Evolutionary conservation across 2,888 invertebrate species (phyloP).

Genomic region (Cremastinae sp.): DNA sequence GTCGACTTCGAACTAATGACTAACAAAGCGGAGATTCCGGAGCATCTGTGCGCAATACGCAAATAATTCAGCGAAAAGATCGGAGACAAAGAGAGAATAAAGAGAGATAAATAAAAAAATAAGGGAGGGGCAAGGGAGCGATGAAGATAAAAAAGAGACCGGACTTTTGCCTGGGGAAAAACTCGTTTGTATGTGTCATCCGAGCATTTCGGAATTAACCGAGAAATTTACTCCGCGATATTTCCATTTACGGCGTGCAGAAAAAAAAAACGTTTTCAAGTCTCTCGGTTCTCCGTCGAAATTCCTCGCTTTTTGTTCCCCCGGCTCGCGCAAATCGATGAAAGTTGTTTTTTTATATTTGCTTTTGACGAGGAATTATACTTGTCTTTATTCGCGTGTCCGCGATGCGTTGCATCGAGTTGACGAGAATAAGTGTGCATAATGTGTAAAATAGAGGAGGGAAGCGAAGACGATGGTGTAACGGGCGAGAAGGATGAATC

Average conservation of each 20-base stretch:
- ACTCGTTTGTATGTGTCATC: slow-evolving; percentile 59
- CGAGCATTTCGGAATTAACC: slow-evolving; percentile 48
- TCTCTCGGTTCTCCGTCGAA: background rate
- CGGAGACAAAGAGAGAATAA: slow-evolving; percentile 52
- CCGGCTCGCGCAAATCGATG: background rate
- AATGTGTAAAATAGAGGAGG: background rate
- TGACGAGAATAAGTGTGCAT: slow-evolving; percentile 13
- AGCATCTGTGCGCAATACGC: slow-evolving; percentile 28
- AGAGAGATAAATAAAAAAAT: slow-evolving; percentile 47
- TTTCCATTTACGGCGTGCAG: slow-evolving; percentile 68
- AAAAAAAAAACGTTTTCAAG: slow-evolving; percentile 36
- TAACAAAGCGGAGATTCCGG: slow-evolving; percentile 47
- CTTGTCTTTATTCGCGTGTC: slow-evolving; percentile 2
- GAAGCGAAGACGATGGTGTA: slow-evolving; percentile 38
- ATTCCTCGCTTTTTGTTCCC: too few species aligned
- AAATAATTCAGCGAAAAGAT: slow-evolving; percentile 36
- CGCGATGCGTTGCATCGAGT: slow-evolving; percentile 27
- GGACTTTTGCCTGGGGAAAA: slow-evolving; percentile 44
- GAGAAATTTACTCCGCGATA: slow-evolving; percentile 65
- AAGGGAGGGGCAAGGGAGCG: slow-evolving; percentile 54
- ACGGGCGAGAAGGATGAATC: slow-evolving; percentile 25
- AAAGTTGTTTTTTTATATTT: background rate
- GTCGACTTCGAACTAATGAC: slow-evolving; percentile 33
- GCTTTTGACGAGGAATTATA: slow-evolving; percentile 31
- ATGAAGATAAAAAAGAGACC: slow-evolving; percentile 19